phyloP scores from a whole-genome alignment of 1,140 invertebrate genomes.

The Cydia pomonella region DNA sequence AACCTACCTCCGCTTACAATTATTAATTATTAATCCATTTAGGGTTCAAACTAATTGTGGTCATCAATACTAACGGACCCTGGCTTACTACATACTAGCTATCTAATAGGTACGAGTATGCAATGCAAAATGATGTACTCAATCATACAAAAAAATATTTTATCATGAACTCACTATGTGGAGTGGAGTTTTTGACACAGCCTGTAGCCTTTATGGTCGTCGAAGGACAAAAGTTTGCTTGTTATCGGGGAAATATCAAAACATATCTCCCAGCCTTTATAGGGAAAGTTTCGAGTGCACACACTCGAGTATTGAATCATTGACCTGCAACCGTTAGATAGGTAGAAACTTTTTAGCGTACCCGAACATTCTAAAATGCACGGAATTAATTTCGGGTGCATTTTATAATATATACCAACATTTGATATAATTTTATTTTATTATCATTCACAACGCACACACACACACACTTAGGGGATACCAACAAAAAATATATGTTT shows the following conservation, averaged over 20 bases:
- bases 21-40: too few relatives aligned
- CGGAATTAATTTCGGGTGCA: not conserved
- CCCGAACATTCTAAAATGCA: not conserved
- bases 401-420: too few relatives aligned
- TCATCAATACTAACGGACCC: too few relatives aligned
- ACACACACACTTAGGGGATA: too few relatives aligned
- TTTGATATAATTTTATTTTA: too few relatives aligned
- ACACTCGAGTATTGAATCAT: conserved; percentile 50
- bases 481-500: too few relatives aligned
- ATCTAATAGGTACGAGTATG: too few relatives aligned
- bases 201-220: conserved; percentile 42
- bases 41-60: too few relatives aligned
- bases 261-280: conserved; percentile 59
- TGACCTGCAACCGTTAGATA: conserved; percentile 41
- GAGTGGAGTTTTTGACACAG: conserved; percentile 40
- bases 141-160: conserved; percentile 11
- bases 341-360: conserved; percentile 36
- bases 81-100: too few relatives aligned
- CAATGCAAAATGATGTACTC: too few relatives aligned
- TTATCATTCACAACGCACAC: too few relatives aligned
- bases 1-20: too few relatives aligned
- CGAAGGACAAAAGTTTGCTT: conserved; percentile 64
- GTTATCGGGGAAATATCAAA: conserved; percentile 69
- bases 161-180: not conserved
- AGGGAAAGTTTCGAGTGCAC: conserved; percentile 57